These are phyloP conservation scores for Trachythela sp. DNA, from an alignment of 64 coral and sea anemone species.

Conservation along the genomic window DNA sequence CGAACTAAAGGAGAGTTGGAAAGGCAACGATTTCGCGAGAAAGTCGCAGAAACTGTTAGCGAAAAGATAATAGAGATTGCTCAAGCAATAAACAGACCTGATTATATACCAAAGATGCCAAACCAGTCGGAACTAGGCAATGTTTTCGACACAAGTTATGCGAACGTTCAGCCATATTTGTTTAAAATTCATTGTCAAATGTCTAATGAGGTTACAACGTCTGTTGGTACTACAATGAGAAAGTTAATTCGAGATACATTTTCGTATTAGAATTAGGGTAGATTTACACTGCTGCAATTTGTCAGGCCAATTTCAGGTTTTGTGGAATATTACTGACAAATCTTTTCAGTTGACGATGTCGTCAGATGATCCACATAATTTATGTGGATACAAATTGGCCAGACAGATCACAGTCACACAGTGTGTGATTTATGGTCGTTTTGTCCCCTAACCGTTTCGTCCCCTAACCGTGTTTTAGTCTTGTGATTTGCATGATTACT, in stretches of 20 bases:
- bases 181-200: conserved; percentile 75
- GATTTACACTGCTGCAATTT: background rate
- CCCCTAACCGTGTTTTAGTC: no score
- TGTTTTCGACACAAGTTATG: conserved; percentile 76
- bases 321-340: no score
- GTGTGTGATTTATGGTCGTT: no score
- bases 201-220: conserved; percentile 59
- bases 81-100: conserved; percentile 85
- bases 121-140: conserved; percentile 79
- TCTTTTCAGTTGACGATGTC: no score
- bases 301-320: no score
- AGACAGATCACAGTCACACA: no score
- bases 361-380: no score
- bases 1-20: conserved; percentile 71
- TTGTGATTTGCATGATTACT: no score
- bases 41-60: conserved; percentile 76
- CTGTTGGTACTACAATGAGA: conserved; percentile 84
- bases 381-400: no score
- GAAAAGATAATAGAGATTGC: conserved; percentile 93
- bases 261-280: conserved; percentile 51
- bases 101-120: conserved; percentile 89
- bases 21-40: conserved; percentile 89
- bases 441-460: no score
- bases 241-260: conserved; percentile 87
- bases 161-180: conserved; percentile 74